Percentiles rank a stretch among this genome's conserved stretches.
Evolutionary conservation across 2,888 invertebrate species (phyloP).

Genomic region (Glaucopsyche alexis): DNA sequence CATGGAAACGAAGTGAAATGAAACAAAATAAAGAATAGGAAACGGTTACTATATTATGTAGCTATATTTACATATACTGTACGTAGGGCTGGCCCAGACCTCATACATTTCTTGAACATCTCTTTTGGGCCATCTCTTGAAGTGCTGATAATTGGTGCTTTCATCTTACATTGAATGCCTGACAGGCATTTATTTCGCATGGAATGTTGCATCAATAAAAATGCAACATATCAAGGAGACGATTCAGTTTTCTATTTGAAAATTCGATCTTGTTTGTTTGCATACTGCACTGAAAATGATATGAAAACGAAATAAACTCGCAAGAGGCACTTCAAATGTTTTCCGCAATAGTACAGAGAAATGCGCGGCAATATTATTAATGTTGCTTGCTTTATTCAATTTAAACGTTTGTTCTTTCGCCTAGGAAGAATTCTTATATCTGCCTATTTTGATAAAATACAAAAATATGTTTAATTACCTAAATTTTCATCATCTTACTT

Average conservation of each 20-base stretch:
- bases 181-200: background rate
- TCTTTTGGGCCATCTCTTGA: too few species aligned
- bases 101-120: too few species aligned
- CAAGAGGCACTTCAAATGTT: conserved; percentile 1
- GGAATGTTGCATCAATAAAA: background rate
- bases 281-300: conserved; percentile 17
- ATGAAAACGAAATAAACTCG: conserved; percentile 14
- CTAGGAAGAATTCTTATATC: background rate
- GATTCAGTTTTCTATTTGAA: conserved; percentile 6
- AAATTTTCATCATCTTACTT: too few species aligned
- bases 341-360: background rate
- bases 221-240: background rate
- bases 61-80: too few species aligned
- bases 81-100: too few species aligned
- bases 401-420: background rate
- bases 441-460: too few species aligned
- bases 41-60: too few species aligned
- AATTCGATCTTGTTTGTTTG: conserved; percentile 13
- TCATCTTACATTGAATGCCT: background rate
- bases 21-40: too few species aligned
- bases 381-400: background rate
- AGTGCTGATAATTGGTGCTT: too few species aligned
- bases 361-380: background rate
- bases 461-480: too few species aligned
- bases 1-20: too few species aligned